Evolutionary conservation across 2,888 invertebrate species (phyloP).

Genomic region (Lasioglossum morio): DNA sequence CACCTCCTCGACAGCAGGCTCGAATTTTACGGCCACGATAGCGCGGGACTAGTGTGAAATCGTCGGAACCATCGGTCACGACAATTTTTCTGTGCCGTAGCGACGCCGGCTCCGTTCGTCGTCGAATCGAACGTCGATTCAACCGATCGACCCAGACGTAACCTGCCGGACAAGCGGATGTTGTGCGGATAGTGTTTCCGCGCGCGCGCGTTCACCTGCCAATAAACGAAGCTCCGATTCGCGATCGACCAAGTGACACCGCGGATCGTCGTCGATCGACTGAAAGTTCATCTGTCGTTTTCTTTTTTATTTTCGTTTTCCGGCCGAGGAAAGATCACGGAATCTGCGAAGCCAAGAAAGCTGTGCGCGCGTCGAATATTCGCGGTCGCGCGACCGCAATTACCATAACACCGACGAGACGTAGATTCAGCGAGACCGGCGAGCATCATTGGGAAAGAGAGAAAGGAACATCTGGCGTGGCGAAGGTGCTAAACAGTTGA

Average conservation of each 20-base stretch:
- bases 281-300: slow-evolving; percentile 9
- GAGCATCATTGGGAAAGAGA: slow-evolving; percentile 72
- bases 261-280: background rate
- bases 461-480: slow-evolving; percentile 72
- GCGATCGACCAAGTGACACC: background rate
- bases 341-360: background rate
- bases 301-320: background rate
- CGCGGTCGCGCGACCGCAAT: slow-evolving; percentile 35
- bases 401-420: slow-evolving; percentile 52
- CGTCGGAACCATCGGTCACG: background rate
- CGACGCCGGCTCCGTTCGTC: background rate
- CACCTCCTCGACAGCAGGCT: background rate
- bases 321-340: background rate
- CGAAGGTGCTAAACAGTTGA: slow-evolving; percentile 67
- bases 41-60: background rate
- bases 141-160: background rate
- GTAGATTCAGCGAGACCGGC: slow-evolving; percentile 36
- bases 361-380: background rate
- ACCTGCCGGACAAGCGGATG: background rate
- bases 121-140: background rate
- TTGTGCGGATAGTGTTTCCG: background rate
- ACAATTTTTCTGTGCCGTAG: background rate
- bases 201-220: no score
- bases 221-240: background rate
- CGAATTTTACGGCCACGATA: background rate